These are phyloP conservation scores for Pseudochirops cupreus DNA, from an alignment of 2,797 vertebrate genomes.

Conservation along the genomic window DNA sequence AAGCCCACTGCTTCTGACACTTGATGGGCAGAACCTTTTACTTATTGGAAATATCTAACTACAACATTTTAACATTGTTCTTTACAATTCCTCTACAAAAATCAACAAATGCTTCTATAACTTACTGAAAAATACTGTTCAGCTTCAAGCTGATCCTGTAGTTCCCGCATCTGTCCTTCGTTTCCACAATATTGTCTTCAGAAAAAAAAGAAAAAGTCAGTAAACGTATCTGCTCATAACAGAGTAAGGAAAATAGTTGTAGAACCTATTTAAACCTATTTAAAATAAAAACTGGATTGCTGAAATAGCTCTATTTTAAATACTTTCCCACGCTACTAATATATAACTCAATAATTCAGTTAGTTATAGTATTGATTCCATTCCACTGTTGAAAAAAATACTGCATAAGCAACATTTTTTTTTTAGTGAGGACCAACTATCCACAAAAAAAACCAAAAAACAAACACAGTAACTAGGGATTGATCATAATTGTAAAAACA, in stretches of 20 bases:
- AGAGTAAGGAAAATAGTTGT: not conserved
- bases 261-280: conserved; percentile 52
- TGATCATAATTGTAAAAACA: conserved; percentile 46
- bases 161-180: conserved; percentile 99
- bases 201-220: conserved; percentile 57
- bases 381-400: conserved; percentile 41
- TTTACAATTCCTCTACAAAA: not conserved
- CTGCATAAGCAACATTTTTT: not conserved
- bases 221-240: conserved; percentile 35
- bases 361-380: conserved; percentile 19
- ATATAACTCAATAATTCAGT: conserved; percentile 39
- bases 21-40: not conserved
- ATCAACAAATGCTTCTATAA: conserved; percentile 58
- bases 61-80: not conserved
- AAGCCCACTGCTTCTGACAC: not conserved
- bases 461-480: not conserved
- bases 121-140: conserved; percentile 99
- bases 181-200: conserved; percentile 97
- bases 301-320: conserved; percentile 38
- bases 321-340: conserved; percentile 12
- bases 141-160: conserved; percentile 99
- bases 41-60: not conserved
- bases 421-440: conserved; percentile 40
- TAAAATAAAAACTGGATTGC: conserved; percentile 48
- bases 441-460: not conserved